Base-by-base conservation (phyloP, 2,113 vertebrate species). In the Gopherus evgoodei region DNA sequence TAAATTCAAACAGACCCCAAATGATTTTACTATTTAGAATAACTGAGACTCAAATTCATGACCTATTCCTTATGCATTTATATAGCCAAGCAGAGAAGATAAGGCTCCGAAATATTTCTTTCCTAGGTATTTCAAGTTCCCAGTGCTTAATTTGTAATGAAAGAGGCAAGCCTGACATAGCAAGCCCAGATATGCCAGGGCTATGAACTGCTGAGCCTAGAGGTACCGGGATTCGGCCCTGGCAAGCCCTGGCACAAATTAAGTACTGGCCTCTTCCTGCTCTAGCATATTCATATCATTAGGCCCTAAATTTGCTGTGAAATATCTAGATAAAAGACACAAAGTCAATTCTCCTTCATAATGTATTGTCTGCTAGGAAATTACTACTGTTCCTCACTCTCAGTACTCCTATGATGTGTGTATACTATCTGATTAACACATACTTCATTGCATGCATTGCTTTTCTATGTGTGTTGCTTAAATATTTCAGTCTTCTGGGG, bases 341-440 rank as follows among this genome's bases (percentile, higher is more conserved):
- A 59, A 50, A 57, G n/a, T 88, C 6, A 84, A 52, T 47, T 4
- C 3, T 42, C 8, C 0, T 72, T 54, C 10, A 38, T 76, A 90
- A 83, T 81, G 1, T 78, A 2, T 62, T 79, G 16, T 42, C 81
- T 78, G 76, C 80, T 8, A 8, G 76, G 24, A 82, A 81, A 78
- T 6, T 42, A 8, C 47, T 84, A 31, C 50, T 86, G 42, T 76
- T 90, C 29, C 84, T 87, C 10, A 35, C 11, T 78, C 16, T 6
- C 6, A 44, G 25, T 57, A 38, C 8, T 17, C 38, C 6, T 0
- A 0, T 7, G 80, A 6, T 21, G 7, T 56, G 12, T 42, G 31
- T 13, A 76, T 35, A n/a, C 86, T 84, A 19, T 86, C 86, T 84
- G 3, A 22, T 84, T 65, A 65, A 4, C 6, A 13, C 3, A 13